A percentile compares a stretch with the other conserved stretches of the same genome.
Evolutionary conservation across 92 coral and sea anemone species (phyloP).

Genomic region (Zoanthus sansibaricus): DNA sequence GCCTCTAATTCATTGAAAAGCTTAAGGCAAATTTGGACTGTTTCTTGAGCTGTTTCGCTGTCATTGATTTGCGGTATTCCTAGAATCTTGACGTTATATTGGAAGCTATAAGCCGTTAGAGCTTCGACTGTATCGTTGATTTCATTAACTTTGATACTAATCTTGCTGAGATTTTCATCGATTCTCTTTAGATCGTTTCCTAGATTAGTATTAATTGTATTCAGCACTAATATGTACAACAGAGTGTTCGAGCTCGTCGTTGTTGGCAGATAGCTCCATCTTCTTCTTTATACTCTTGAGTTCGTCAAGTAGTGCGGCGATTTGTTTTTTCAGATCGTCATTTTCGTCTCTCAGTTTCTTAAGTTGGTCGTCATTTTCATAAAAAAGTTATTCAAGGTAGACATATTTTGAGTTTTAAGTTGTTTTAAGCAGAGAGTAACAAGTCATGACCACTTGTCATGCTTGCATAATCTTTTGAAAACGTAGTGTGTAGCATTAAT

Average conservation of each 20-base stretch:
- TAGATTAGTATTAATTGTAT: not conserved
- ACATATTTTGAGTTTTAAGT: too few species aligned
- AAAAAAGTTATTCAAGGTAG: too few species aligned
- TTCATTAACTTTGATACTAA: conserved; percentile 36
- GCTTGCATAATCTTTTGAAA: too few species aligned
- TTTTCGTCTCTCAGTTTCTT: not conserved
- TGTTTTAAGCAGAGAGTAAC: too few species aligned
- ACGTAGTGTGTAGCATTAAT: too few species aligned
- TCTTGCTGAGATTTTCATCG: conserved; percentile 3
- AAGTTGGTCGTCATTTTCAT: too few species aligned
- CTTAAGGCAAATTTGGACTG: conserved; percentile 24
- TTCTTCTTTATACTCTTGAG: not conserved
- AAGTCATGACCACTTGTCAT: too few species aligned
- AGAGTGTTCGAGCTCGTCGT: conserved; percentile 13
- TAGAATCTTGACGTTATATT: conserved; percentile 47
- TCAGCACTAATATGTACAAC: conserved; percentile 18
- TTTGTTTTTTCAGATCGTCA: conserved; percentile 18
- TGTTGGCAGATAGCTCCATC: conserved; percentile 2
- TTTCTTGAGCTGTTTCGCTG: conserved; percentile 25
- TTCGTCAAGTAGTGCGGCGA: not conserved
- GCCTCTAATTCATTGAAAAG: conserved; percentile 41
- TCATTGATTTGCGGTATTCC: conserved; percentile 15
- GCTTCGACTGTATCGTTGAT: conserved; percentile 57
- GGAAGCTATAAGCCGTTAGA: conserved; percentile 48
- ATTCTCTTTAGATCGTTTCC: not conserved